Evolutionary conservation across 2,797 vertebrate species (phyloP).

Genomic region (Tiaroga cobitis): DNA sequence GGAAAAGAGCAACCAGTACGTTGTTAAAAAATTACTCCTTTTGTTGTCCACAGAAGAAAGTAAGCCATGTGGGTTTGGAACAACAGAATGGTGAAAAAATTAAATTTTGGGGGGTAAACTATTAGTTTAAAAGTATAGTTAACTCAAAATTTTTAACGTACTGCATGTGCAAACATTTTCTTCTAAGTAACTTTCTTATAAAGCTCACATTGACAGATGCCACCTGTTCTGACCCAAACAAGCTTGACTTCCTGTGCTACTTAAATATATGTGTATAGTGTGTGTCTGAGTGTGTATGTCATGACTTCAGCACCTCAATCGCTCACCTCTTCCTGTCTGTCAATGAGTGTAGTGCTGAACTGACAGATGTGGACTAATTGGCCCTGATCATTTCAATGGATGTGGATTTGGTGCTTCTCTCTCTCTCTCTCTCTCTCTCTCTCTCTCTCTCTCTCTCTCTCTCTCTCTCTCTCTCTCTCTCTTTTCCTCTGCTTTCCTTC

Average conservation of each 20-base stretch:
- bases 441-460: not conserved
- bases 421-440: not conserved
- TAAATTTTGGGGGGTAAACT: not conserved
- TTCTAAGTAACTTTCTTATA: not conserved
- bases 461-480: not conserved
- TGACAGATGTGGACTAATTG: conserved; percentile 41
- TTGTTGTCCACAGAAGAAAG: not conserved
- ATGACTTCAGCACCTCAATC: conserved; percentile 1
- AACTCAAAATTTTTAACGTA: not conserved
- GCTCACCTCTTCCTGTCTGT: conserved; percentile 35
- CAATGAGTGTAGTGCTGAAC: conserved; percentile 33
- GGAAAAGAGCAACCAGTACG: not conserved
- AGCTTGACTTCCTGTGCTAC: conserved; percentile 10
- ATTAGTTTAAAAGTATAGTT: not conserved
- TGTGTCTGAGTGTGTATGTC: conserved; percentile 10
- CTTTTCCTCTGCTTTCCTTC: not conserved
- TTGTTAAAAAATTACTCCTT: not conserved
- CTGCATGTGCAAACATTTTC: not conserved
- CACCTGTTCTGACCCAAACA: conserved; percentile 2
- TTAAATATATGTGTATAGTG: not conserved
- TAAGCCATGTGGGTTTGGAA: not conserved
- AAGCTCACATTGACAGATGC: not conserved
- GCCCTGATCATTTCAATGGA: conserved; percentile 25
- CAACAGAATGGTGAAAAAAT: not conserved
- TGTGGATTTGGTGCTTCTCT: not conserved